Base-by-base conservation (phyloP, 2,888 invertebrate species). In the Hydrotaea cyrtoneurina region DNA sequence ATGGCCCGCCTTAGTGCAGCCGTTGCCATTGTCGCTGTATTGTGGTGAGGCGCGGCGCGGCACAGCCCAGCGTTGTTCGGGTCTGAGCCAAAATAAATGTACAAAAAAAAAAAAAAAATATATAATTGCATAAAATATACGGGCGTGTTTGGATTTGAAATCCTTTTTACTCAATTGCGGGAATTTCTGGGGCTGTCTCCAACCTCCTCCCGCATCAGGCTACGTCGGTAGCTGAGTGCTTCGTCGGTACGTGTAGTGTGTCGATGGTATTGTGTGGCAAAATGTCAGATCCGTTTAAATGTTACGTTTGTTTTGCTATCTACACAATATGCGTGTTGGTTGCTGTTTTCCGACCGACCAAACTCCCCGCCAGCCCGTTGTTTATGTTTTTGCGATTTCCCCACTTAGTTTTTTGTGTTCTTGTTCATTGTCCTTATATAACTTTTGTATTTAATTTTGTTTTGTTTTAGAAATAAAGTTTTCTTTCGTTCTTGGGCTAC, bases 281-380 rank as follows among this genome's bases (percentile, higher is more conserved):
- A 80, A 78, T 82, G 84, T 84, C 78, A 82, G 80, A 59, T 82
- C 31, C 57, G 50, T 86, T 79, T 78, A 78, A 77, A 77, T 77
- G 62, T 78, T 71, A 76, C 69, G 72, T 84, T 82, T 55, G 46
- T 78, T 78, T 76, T 59, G 23, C 3, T 78, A 71, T 77, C 77
- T 71, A 17, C 50, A 74, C 46, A 76, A 77, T 76, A 83, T 82
- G 76, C 81, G 78, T 86, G 80, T 69, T 55, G 26, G 77, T 69
- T 77, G 59, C 55, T 78, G 50, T 69, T 79, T 79, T 83, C 19
- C 13, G 17, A 43, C n/a, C 69, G 21, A 43, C 3, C 43, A 11
- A 43, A 13, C 21, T 8, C 39, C n/a, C 64, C 64, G 36, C 17
- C 71, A 59, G 74, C 77, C 72, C 74, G 73, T 50, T 73, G 77